Evolutionary conservation across 64 coral and sea anemone species (phyloP).

Genomic region (Stichodactyla mertensii): DNA sequence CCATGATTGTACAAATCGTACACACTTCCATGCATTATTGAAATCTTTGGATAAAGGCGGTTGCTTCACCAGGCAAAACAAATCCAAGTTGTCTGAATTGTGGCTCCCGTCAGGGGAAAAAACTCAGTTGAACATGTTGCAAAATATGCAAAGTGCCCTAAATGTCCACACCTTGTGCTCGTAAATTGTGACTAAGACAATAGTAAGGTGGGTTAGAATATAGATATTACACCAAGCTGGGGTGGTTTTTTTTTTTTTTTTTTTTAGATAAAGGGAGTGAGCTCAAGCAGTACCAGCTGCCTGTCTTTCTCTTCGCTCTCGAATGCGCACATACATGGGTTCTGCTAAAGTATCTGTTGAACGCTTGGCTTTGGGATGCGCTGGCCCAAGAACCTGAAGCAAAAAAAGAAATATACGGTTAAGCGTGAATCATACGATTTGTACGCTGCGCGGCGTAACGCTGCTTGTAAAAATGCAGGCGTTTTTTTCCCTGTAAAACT

Average conservation of each 20-base stretch:
- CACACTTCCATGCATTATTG: too few species aligned
- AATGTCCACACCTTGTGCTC: too few species aligned
- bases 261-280: not conserved
- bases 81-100: too few species aligned
- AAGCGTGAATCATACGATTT: not conserved
- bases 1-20: too few species aligned
- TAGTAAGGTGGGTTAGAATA: not conserved
- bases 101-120: too few species aligned
- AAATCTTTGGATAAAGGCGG: too few species aligned
- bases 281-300: conserved; percentile 84
- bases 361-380: conserved; percentile 64
- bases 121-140: too few species aligned
- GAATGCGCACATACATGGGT: conserved; percentile 55
- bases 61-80: too few species aligned
- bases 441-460: not conserved
- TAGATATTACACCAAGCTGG: too few species aligned
- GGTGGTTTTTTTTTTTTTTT: too few species aligned
- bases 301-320: conserved; percentile 71
- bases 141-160: too few species aligned
- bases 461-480: not conserved
- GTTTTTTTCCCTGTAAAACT: not conserved
- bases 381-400: conserved; percentile 69
- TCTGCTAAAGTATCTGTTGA: conserved; percentile 72
- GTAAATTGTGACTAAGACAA: not conserved
- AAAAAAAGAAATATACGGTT: not conserved